Conservation (phyloP, 2,888 invertebrate species). For the Eupithecia vulgata region DNA sequence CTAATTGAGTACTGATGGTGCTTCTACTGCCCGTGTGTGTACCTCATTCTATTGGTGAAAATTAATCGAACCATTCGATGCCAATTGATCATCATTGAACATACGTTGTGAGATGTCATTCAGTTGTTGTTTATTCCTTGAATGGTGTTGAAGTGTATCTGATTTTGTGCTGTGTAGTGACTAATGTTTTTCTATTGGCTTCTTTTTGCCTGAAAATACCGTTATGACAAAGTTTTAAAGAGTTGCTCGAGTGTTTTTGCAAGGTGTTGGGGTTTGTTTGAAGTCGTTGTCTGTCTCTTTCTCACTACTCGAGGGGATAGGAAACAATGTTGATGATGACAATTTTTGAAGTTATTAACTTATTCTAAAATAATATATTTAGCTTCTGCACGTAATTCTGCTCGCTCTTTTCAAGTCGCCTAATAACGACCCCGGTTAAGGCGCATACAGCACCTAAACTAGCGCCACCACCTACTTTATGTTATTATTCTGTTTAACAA, state of each 20-base stretch:
- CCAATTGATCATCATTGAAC: constrained; percentile 48
- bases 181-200: background rate
- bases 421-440: too few relatives aligned
- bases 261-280: background rate
- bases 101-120: constrained; percentile 11
- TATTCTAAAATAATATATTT: too few relatives aligned
- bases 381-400: too few relatives aligned
- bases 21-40: constrained; percentile 40
- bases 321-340: background rate
- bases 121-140: constrained; percentile 6
- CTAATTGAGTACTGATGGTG: constrained; percentile 20
- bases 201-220: background rate
- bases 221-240: background rate
- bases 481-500: too few relatives aligned
- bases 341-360: background rate
- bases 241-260: constrained; percentile 8
- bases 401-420: too few relatives aligned
- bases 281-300: constrained; percentile 54
- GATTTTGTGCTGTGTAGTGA: constrained; percentile 11
- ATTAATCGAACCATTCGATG: constrained; percentile 53
- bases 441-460: too few relatives aligned
- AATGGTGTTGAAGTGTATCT: constrained; percentile 12
- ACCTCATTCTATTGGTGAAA: constrained; percentile 36
- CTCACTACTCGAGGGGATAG: constrained; percentile 2
- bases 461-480: too few relatives aligned